A percentile compares a stretch with the other conserved stretches of the same genome.
phyloP scores from a whole-genome alignment of 35 echinoderm and acorn worm species.

The Strongylocentrotus purpuratus region DNA sequence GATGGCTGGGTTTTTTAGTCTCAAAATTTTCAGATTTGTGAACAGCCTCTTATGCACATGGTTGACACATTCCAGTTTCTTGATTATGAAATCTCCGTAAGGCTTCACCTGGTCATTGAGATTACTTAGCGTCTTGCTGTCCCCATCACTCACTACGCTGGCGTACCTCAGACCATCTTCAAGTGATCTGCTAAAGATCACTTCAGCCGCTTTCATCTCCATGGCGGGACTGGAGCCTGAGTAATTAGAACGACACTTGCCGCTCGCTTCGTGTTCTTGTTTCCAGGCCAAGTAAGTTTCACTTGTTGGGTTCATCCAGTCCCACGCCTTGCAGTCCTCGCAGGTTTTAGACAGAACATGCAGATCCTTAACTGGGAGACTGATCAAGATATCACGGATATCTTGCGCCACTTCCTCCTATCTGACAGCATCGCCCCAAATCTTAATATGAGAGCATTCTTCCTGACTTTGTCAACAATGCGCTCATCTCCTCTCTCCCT shows the following conservation, averaged over 20 bases:
- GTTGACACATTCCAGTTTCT: background rate
- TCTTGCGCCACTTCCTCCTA: too few species aligned
- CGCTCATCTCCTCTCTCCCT: too few species aligned
- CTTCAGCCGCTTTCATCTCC: background rate
- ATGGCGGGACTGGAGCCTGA: background rate
- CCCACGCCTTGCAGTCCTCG: constrained; percentile 46
- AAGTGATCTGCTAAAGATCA: background rate
- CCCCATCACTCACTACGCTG: background rate
- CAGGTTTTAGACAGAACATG: constrained; percentile 53
- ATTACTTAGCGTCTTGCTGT: background rate
- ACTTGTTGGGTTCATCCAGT: background rate
- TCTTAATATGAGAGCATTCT: too few species aligned
- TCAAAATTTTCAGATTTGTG: background rate
- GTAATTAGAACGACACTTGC: background rate
- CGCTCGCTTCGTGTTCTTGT: background rate
- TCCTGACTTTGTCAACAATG: too few species aligned
- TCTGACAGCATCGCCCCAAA: too few species aligned
- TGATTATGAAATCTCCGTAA: background rate
- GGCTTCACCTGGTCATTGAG: background rate
- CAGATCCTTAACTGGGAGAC: too few species aligned
- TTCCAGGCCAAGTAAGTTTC: background rate
- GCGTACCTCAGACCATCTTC: background rate
- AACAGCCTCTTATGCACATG: background rate
- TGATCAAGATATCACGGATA: too few species aligned
- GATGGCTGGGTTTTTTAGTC: background rate